phyloP scores from a whole-genome alignment of 2,113 vertebrate genomes.

The Psittacula cyanocephala region DNA sequence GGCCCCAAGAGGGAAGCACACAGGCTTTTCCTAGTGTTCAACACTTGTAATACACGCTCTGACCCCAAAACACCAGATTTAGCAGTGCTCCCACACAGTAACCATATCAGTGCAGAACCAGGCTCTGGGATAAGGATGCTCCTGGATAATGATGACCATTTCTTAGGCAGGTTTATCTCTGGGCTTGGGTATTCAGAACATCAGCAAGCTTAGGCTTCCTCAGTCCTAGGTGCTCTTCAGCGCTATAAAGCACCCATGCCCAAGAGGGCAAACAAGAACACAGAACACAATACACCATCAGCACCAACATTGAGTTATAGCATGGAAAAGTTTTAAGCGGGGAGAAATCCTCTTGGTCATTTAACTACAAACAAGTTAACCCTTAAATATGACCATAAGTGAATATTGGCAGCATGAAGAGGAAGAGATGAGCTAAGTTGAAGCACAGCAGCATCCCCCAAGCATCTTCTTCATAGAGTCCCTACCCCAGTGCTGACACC shows the following conservation, averaged over 20 bases:
- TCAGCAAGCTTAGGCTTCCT: neutral
- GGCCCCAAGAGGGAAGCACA: neutral
- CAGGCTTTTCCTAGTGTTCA: rapidly evolving
- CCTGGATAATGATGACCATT: too few relatives aligned
- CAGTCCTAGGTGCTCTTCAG: neutral
- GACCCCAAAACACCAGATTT: too few relatives aligned
- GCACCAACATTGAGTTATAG: neutral
- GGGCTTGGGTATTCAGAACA: too few relatives aligned
- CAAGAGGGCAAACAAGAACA: neutral
- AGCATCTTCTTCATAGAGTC: neutral
- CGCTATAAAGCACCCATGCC: neutral
- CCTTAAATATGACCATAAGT: neutral
- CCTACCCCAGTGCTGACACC: too few relatives aligned
- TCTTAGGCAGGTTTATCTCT: too few relatives aligned
- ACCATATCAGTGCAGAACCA: too few relatives aligned
- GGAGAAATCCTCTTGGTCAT: neutral
- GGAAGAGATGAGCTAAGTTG: neutral
- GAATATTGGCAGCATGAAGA: neutral
- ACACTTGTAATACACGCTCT: rapidly evolving
- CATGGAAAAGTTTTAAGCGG: neutral
- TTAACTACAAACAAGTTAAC: neutral
- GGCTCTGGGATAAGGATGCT: too few relatives aligned
- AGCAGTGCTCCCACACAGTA: too few relatives aligned
- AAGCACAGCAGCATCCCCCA: neutral
- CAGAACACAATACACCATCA: neutral